These are phyloP conservation scores for Gambelia wislizenii DNA, from an alignment of 2,797 vertebrate genomes.

Conservation along the genomic window DNA sequence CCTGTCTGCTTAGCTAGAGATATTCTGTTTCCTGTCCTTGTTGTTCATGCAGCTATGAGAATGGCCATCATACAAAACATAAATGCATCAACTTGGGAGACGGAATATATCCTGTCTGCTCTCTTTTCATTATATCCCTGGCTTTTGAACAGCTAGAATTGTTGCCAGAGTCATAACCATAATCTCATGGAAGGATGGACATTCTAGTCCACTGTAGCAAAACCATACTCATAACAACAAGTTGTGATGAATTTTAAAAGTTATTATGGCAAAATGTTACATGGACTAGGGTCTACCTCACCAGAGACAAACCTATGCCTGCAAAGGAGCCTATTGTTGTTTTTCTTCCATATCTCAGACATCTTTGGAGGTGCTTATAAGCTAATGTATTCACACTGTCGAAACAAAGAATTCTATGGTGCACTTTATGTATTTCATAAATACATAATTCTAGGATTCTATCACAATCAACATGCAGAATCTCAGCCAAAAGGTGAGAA, in stretches of 20 bases:
- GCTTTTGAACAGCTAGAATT: neutral
- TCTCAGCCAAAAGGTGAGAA: no score
- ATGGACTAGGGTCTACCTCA: no score
- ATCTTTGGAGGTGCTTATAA: neutral
- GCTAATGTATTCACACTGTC: neutral
- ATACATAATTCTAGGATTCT: no score
- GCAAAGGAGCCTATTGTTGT: neutral
- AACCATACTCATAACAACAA: neutral
- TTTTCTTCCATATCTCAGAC: neutral
- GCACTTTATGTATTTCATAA: neutral
- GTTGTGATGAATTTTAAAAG: neutral
- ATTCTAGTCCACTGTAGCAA: neutral
- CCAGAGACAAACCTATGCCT: no score
- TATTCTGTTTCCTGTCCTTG: neutral
- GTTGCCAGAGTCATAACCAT: neutral
- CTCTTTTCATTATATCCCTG: neutral
- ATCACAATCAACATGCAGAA: no score
- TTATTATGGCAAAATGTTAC: no score
- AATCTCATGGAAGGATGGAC: neutral
- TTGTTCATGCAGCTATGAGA: neutral
- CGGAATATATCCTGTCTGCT: no score
- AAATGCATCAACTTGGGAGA: neutral
- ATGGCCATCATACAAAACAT: neutral
- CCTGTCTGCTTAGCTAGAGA: neutral
- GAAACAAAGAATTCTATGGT: neutral